Base-by-base conservation (phyloP, 2,797 vertebrate genomes). In the Ptychobarbus kaznakovi region DNA sequence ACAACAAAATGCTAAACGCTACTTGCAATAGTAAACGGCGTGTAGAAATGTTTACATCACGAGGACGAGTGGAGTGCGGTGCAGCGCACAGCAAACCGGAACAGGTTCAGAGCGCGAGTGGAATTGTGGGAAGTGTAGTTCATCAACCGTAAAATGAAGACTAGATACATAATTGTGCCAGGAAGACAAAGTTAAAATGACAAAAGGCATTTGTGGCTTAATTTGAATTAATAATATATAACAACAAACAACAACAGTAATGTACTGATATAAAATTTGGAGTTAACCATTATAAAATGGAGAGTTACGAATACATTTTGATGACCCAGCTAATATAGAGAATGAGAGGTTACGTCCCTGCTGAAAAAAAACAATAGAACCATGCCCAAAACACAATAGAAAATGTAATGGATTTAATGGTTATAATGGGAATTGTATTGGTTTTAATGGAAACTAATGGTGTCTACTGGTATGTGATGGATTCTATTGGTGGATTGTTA, bases 41-140 rank as follows among this genome's bases (percentile, higher is more conserved):
- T 1, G 10, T 6, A 3, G 16, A 56, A 46, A 61, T 35, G 65
- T 72, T 61, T 80, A 85, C 25, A 28, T 79, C 40, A 38, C 15
- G 68, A 38, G 53, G 66, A 20, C 38, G 2, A 28, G 1, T 32
- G 32, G 32, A 32, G 32, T 32, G 32, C 3, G 32, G 32, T 40
- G 44, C 32, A 16, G 49, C 40, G 56, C 53, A 12, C 28, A 42
- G 9, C 11, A 53, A 65, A 28, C 16, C 65, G 49, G 40, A 80
- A 63, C 5, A 68, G 74, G 6, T 12, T 16, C 11, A 15, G 38
- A 56, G 25, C 10, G 35, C 49, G 65, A 58, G n/a, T 11, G 40
- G 75, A 63, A 6, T 49, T 80, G 3, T 85, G 83, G 83, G 83
- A 72, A 80, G 32, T 80, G 83, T 16, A 61, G 66, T 85, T 61